Conservation (phyloP, 1,140 invertebrate species). For the Theocolax elegans region DNA sequence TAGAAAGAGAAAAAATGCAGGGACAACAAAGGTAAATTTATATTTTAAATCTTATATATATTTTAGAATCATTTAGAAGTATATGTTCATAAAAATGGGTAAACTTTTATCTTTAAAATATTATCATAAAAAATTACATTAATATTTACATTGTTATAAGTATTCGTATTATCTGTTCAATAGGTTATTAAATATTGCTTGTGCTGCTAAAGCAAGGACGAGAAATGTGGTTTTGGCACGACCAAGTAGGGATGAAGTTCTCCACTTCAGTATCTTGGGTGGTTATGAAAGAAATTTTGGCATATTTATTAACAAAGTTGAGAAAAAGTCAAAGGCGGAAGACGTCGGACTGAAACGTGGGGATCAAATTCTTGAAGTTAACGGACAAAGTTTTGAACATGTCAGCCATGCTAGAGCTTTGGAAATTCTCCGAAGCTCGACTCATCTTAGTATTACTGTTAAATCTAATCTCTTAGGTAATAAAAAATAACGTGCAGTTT, state of each 20-base stretch:
- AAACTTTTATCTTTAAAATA: no score
- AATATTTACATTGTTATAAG: not conserved
- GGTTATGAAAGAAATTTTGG: slow-evolving; percentile 91
- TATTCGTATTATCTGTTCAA: slow-evolving; percentile 33
- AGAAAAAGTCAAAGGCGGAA: slow-evolving; percentile 92
- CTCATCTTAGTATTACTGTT: slow-evolving; percentile 95
- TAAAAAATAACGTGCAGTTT: slow-evolving; percentile 13
- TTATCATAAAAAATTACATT: no score
- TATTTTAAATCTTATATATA: no score
- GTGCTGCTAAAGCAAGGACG: slow-evolving; percentile 93
- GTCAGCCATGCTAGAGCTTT: slow-evolving; percentile 89
- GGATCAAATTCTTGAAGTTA: slow-evolving; percentile 97
- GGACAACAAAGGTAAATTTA: slow-evolving; percentile 78
- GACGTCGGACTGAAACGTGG: slow-evolving; percentile 96
- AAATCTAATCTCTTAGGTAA: slow-evolving; percentile 92
- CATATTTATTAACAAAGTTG: slow-evolving; percentile 95
- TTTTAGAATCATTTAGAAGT: no score
- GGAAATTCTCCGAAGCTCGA: slow-evolving; percentile 92
- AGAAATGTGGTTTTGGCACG: slow-evolving; percentile 91
- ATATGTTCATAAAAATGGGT: no score
- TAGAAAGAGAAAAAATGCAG: slow-evolving; percentile 87
- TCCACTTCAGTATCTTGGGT: slow-evolving; percentile 94
- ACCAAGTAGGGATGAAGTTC: slow-evolving; percentile 89
- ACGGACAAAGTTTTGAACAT: slow-evolving; percentile 95
- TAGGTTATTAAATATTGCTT: slow-evolving; percentile 92